A percentile compares a stretch with the other conserved stretches of the same genome.
phyloP scores from a whole-genome alignment of 2,888 invertebrate species.

The Hipparchia sbordonii region DNA sequence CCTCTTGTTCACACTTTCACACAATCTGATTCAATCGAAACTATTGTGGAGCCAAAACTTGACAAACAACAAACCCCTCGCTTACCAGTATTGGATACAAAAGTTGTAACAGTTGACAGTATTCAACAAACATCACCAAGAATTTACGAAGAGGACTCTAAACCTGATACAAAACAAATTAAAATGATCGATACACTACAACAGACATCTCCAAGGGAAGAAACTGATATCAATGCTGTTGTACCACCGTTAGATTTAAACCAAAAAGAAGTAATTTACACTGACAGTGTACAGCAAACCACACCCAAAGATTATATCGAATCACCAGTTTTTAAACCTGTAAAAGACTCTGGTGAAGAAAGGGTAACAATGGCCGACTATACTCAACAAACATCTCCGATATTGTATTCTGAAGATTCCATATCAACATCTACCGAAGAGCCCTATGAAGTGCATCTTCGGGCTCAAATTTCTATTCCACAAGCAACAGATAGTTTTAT shows the following conservation, averaged over 20 bases:
- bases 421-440: constrained; percentile 80
- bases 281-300: constrained; percentile 63
- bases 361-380: constrained; percentile 45
- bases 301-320: constrained; percentile 43
- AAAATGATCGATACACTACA: constrained; percentile 55
- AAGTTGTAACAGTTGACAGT: constrained; percentile 41
- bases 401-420: constrained; percentile 77
- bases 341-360: constrained; percentile 28
- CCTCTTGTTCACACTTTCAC: constrained; percentile 64
- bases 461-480: constrained; percentile 83
- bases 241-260: constrained; percentile 48
- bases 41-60: constrained; percentile 45
- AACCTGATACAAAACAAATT: constrained; percentile 41
- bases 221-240: constrained; percentile 35
- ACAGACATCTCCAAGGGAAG: constrained; percentile 84
- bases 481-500: constrained; percentile 67
- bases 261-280: constrained; percentile 49
- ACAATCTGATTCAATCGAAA: constrained; percentile 64
- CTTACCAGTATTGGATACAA: constrained; percentile 16
- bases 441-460: constrained; percentile 84
- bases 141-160: constrained; percentile 41
- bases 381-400: constrained; percentile 82
- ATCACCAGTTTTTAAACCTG: constrained; percentile 17
- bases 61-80: constrained; percentile 20
- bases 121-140: constrained; percentile 54